phyloP scores from a whole-genome alignment of 2,113 vertebrate species.

The Rhea americana region DNA sequence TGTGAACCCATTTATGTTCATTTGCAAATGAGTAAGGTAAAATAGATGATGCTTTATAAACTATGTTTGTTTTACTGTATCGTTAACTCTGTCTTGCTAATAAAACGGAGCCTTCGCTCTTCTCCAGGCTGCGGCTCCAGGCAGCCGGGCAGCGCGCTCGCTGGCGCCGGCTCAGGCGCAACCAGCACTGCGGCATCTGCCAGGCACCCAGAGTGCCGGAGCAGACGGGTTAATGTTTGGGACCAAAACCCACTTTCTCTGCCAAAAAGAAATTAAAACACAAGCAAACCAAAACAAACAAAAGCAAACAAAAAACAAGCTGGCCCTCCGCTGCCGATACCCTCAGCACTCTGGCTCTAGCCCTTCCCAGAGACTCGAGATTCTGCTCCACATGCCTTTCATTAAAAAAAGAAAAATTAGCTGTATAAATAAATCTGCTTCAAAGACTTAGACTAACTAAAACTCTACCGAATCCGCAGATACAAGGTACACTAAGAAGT shows the following conservation, averaged over 20 bases:
- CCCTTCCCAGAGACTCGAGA: slow-evolving; percentile 4
- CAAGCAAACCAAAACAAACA: too few relatives aligned
- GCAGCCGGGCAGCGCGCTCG: not conserved
- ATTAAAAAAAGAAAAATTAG: slow-evolving; percentile 6
- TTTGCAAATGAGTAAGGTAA: slow-evolving; percentile 35
- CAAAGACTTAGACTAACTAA: not conserved
- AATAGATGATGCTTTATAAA: not conserved
- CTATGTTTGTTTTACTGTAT: not conserved
- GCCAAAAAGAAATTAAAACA: not conserved
- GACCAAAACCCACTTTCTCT: not conserved
- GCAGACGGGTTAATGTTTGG: accelerated
- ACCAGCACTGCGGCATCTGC: accelerated
- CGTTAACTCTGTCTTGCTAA: not conserved
- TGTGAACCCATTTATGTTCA: slow-evolving; percentile 25
- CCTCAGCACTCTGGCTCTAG: not conserved
- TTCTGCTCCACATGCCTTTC: slow-evolving; percentile 38
- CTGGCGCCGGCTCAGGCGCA: not conserved
- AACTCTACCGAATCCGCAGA: not conserved
- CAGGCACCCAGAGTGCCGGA: not conserved
- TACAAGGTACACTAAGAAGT: not conserved
- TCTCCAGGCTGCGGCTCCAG: not conserved
- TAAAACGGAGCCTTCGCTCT: not conserved
- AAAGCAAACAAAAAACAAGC: not conserved
- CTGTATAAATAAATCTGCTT: slow-evolving; percentile 54
- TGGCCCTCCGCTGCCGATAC: not conserved